Evolutionary conservation across 2,797 vertebrate genomes (phyloP), one percentile per base, ranked within the genome.

Genomic region (Emys orbicularis): DNA sequence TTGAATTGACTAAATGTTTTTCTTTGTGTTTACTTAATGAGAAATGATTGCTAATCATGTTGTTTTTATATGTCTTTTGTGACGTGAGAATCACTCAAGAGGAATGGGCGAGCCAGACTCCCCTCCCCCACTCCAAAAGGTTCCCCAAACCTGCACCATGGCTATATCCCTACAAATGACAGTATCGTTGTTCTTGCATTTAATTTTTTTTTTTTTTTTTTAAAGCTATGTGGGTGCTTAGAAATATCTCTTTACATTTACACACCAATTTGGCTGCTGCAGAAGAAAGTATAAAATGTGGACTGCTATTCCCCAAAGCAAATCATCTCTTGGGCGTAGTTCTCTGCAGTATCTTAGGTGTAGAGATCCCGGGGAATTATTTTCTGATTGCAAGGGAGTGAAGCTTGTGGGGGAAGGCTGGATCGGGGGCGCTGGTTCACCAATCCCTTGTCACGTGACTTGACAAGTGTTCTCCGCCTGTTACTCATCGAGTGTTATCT

Each of bases 401-500:
- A 56, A 57, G 84, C 57, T 50, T 56, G 84, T 95, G 96, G 97
- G 97, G 96, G 94, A 97, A 97, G 96, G 95, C 97, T 95, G 97
- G 97, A 98, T 95, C 95, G 97, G 97, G 97, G 98, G 98, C 98
- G 90, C 98, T 98, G 98, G 98, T 98, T 98, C 98, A 98, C 98
- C 98, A 86, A 98, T 98, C 98, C 98, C 98, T 98, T 97, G 98
- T 98, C 98, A 98, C 98, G 87, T 98, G 98, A 97, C 98, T 98
- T 98, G 93, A 98, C 98, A 98, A 98, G 98, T 99, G 99, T 98
- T 99, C 98, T 99, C 98, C 98, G 98, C 98, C 98, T 99, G 99
- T 98, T 99, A 99, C 99, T 99, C 95, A 99, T 98, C 98, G 98
- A 99, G 98, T 99, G 98, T 99, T 98, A 99, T 99, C 98, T 99